Percentiles rank a stretch among this genome's conserved stretches.
Evolutionary conservation across 2,113 vertebrate genomes (phyloP).

Genomic region (Sylvia atricapilla): DNA sequence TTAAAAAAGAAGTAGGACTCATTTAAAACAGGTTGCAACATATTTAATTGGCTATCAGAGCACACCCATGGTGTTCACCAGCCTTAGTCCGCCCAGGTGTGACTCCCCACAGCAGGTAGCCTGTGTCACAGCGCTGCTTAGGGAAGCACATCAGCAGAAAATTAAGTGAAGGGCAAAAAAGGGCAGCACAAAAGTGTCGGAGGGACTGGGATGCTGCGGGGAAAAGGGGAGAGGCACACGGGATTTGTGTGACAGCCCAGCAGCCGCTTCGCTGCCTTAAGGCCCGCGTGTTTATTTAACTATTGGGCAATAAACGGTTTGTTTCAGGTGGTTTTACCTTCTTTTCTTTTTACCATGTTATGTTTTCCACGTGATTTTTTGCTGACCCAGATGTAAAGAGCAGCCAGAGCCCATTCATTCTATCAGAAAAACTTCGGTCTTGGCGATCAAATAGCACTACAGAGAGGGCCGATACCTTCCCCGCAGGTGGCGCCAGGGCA

Average conservation of each 20-base stretch:
- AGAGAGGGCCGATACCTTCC: neutral
- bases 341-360: neutral
- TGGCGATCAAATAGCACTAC: accelerated
- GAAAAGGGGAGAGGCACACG: accelerated
- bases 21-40: neutral
- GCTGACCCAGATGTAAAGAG: neutral
- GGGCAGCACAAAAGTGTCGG: neutral
- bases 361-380: neutral
- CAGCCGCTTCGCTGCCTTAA: neutral
- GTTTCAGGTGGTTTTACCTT: accelerated
- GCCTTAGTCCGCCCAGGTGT: accelerated
- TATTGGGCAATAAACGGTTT: neutral
- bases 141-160: neutral
- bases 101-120: neutral
- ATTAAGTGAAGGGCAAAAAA: accelerated
- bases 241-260: neutral
- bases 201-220: accelerated
- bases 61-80: accelerated
- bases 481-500: neutral
- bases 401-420: neutral
- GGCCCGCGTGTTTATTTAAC: accelerated
- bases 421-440: neutral
- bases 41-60: neutral
- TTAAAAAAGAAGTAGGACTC: neutral
- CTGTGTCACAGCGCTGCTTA: accelerated